Conservation (phyloP, 2,888 invertebrate genomes). For the Ptilodon capucinus region DNA sequence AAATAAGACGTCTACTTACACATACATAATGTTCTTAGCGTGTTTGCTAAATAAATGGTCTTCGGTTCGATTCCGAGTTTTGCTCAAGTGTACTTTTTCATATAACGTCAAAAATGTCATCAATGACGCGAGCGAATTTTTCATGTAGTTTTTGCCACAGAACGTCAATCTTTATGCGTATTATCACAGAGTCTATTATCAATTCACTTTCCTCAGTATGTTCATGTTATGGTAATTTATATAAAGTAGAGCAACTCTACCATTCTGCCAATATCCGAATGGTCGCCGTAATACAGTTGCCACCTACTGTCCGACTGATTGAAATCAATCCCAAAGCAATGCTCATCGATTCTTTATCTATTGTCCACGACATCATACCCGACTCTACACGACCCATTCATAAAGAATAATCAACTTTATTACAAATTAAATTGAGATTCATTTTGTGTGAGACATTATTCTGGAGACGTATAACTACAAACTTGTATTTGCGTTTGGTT, state of each 20-base stretch:
- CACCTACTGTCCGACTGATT: slow-evolving; percentile 74
- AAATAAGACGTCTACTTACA: too few relatives aligned
- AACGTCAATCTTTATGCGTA: too few relatives aligned
- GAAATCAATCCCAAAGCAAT: slow-evolving; percentile 69
- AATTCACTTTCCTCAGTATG: too few relatives aligned
- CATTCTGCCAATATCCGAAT: slow-evolving; percentile 4
- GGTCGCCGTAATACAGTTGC: slow-evolving; percentile 66
- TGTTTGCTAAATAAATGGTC: neutral
- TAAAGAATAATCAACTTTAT: slow-evolving; percentile 17
- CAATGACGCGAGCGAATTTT: too few relatives aligned
- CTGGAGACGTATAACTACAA: slow-evolving; percentile 8
- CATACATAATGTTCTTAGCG: neutral
- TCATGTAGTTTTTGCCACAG: too few relatives aligned
- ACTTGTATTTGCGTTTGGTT: slow-evolving; percentile 1
- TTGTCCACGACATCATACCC: slow-evolving; percentile 43
- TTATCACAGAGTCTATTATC: too few relatives aligned
- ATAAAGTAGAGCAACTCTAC: neutral
- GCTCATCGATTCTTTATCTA: slow-evolving; percentile 62
- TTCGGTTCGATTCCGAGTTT: neutral
- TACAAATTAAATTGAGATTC: rapidly evolving
- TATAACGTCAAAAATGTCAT: too few relatives aligned
- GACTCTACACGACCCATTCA: slow-evolving; percentile 2
- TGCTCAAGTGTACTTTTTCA: too few relatives aligned
- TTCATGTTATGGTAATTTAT: too few relatives aligned
- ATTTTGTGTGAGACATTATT: slow-evolving; percentile 4